Conservation (phyloP, 2,797 vertebrate species). For the Anas georgica region DNA sequence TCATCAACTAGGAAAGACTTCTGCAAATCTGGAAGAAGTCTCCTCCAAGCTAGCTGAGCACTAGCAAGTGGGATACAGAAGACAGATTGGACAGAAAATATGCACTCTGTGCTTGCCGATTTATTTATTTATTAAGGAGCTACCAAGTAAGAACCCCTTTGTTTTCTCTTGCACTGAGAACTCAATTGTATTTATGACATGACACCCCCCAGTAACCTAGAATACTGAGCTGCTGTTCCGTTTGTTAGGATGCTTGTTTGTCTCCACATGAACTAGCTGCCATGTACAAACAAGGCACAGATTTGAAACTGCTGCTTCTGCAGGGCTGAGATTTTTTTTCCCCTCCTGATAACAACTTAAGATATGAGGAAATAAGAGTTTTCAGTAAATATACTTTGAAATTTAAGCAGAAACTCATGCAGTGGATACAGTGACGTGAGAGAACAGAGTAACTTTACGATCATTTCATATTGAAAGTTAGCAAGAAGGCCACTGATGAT, state of each 20-base stretch:
- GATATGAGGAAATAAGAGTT: neutral
- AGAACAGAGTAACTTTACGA: neutral
- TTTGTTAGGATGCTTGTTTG: neutral
- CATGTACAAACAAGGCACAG: neutral
- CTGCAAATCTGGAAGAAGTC: neutral
- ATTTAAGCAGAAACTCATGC: neutral
- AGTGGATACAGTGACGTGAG: neutral
- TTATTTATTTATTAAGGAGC: neutral
- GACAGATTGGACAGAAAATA: neutral
- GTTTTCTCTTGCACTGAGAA: neutral
- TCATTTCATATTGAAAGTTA: neutral
- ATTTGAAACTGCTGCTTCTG: slow-evolving; percentile 11
- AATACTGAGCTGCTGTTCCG: neutral
- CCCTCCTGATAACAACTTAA: neutral
- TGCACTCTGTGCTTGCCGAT: neutral
- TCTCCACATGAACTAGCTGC: neutral
- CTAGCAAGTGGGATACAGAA: neutral
- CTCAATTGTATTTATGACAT: neutral
- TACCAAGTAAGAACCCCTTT: neutral
- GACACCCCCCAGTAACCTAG: neutral
- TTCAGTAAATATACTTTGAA: neutral
- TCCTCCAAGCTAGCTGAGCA: neutral
- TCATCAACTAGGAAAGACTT: neutral
- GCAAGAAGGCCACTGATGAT: neutral
- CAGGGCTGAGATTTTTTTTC: neutral